Evolutionary conservation across 2,797 vertebrate species (phyloP).

Genomic region (Acropternis orthonyx): DNA sequence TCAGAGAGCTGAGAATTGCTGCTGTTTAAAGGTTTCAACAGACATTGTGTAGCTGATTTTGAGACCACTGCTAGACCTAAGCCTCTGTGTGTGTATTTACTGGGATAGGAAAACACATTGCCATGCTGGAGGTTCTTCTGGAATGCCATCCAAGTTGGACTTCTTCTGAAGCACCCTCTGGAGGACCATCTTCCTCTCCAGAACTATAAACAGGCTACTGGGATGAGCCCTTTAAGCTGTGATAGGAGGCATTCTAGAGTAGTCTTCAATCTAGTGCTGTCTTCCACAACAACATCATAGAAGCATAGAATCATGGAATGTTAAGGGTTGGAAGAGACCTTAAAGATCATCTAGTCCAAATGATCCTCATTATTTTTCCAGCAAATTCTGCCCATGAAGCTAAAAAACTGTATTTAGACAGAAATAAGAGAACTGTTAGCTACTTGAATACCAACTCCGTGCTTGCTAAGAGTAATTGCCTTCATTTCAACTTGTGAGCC

Average conservation of each 20-base stretch:
- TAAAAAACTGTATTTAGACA: background rate
- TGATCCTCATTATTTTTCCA: background rate
- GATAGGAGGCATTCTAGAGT: background rate
- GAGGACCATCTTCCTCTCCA: background rate
- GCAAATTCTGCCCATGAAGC: background rate
- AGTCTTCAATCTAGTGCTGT: background rate
- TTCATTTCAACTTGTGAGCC: background rate
- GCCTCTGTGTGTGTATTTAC: background rate
- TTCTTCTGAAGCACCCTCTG: background rate
- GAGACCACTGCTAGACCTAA: background rate
- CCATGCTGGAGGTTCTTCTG: background rate
- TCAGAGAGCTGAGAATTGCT: background rate
- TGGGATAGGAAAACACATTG: background rate
- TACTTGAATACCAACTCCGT: background rate
- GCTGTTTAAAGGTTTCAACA: background rate
- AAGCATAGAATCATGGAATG: background rate
- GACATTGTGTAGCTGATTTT: background rate
- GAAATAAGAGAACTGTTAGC: background rate
- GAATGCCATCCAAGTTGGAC: background rate
- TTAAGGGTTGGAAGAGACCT: background rate
- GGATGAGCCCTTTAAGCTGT: background rate
- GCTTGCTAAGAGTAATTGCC: background rate
- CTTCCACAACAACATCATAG: background rate
- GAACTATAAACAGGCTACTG: background rate
- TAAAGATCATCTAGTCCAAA: background rate